These are phyloP conservation scores for Emys orbicularis DNA, from an alignment of 2,797 vertebrate species.

Conservation along the genomic window DNA sequence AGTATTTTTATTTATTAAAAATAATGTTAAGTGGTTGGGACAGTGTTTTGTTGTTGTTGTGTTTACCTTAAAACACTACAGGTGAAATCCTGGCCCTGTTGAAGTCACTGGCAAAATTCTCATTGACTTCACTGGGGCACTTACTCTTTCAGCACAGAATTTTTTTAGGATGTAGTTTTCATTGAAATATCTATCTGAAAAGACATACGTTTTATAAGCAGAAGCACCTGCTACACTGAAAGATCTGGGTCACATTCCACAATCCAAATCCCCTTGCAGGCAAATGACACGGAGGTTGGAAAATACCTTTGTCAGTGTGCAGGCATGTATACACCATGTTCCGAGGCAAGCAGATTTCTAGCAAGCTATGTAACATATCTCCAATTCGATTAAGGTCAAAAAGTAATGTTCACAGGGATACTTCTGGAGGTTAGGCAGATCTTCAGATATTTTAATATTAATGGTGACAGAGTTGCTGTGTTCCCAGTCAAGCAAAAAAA, in stretches of 20 bases:
- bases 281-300: conserved; percentile 6
- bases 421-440: background rate
- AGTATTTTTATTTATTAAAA: background rate
- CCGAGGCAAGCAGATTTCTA: conserved; percentile 27
- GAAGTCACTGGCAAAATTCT: background rate
- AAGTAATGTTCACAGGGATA: conserved; percentile 34
- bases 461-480: conserved; percentile 54
- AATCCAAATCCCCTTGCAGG: background rate
- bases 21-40: background rate
- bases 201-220: background rate
- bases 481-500: conserved; percentile 58
- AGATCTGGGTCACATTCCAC: conserved; percentile 32
- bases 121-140: background rate
- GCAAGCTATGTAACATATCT: conserved; percentile 57
- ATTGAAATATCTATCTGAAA: background rate
- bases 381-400: conserved; percentile 48
- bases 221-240: conserved; percentile 28
- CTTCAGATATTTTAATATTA: conserved; percentile 36
- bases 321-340: background rate
- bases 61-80: background rate
- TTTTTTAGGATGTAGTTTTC: background rate
- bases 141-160: conserved; percentile 13
- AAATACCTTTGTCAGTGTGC: conserved; percentile 15
- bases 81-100: background rate
- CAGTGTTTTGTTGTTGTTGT: background rate